Percentiles rank a stretch among this genome's conserved stretches.
Conservation (phyloP, 2,888 invertebrate species). For the Lycaena phlaeas region DNA sequence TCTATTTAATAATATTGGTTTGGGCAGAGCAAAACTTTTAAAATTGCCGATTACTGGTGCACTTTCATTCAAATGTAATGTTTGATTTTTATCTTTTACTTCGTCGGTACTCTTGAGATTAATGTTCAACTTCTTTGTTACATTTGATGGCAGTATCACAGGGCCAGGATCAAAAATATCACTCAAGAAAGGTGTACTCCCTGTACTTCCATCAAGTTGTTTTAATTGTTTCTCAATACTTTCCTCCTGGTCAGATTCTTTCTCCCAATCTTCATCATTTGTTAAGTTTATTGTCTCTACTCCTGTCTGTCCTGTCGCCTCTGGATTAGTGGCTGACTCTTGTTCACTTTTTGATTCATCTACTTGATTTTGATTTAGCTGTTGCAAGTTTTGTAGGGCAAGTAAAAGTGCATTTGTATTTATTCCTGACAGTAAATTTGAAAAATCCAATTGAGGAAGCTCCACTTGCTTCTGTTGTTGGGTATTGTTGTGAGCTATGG, state of each 20-base stretch:
- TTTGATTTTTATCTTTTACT: slow-evolving; percentile 29
- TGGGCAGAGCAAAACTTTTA: slow-evolving; percentile 66
- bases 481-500: slow-evolving; percentile 10
- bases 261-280: slow-evolving; percentile 63
- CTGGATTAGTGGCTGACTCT: slow-evolving; percentile 14
- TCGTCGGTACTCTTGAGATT: slow-evolving; percentile 36
- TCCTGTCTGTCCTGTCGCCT: slow-evolving; percentile 10
- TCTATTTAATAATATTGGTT: slow-evolving; percentile 61
- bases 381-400: slow-evolving; percentile 60
- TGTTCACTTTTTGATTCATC: slow-evolving; percentile 11
- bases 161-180: slow-evolving; percentile 67
- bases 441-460: slow-evolving; percentile 35
- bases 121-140: slow-evolving; percentile 43
- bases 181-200: slow-evolving; percentile 59
- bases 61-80: slow-evolving; percentile 37
- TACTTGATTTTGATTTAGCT: slow-evolving; percentile 33
- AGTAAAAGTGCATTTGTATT: slow-evolving; percentile 53
- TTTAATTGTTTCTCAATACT: slow-evolving; percentile 54
- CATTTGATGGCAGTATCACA: slow-evolving; percentile 36
- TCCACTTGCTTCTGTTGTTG: slow-evolving; percentile 8
- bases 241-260: slow-evolving; percentile 48
- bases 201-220: slow-evolving; percentile 46
- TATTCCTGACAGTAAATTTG: slow-evolving; percentile 48
- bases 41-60: slow-evolving; percentile 60
- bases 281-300: slow-evolving; percentile 57